Percentiles rank a stretch among this genome's conserved stretches.
Evolutionary conservation across 2,113 vertebrate genomes (phyloP).

Genomic region (Sminthopsis crassicaudata): DNA sequence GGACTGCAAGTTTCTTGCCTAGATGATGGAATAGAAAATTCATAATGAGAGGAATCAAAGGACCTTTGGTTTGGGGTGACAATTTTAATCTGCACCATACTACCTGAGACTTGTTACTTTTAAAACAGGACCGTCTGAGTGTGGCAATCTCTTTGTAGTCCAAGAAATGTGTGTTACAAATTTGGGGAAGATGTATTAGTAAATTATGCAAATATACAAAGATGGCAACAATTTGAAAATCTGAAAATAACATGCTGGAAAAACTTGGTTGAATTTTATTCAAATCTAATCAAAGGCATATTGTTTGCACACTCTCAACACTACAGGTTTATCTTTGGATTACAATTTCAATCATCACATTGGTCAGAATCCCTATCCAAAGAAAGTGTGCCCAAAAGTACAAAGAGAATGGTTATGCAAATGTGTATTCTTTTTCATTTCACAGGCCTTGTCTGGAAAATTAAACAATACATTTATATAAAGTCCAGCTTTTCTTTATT

Average conservation of each 20-base stretch:
- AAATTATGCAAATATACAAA: neutral
- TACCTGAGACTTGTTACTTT: neutral
- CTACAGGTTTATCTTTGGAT: neutral
- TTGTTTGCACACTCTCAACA: neutral
- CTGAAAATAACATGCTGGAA: neutral
- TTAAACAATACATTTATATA: neutral
- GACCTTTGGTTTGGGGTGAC: neutral
- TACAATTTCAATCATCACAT: neutral
- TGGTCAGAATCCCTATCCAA: neutral
- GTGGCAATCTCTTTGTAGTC: neutral
- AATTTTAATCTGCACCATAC: neutral
- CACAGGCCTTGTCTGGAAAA: neutral
- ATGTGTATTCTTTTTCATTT: neutral
- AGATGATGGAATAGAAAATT: neutral
- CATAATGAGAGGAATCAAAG: neutral
- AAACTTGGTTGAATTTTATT: slow-evolving; percentile 1
- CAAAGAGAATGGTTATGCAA: neutral
- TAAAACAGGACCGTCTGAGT: neutral
- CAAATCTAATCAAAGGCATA: slow-evolving; percentile 10
- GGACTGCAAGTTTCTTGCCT: neutral
- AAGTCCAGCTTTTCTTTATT: neutral
- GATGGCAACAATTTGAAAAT: neutral
- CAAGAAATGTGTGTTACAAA: neutral
- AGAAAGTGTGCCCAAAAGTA: neutral
- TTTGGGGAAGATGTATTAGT: neutral